Conservation (phyloP, 2,888 invertebrate species). For the Drosophila pseudotalamancana region DNA sequence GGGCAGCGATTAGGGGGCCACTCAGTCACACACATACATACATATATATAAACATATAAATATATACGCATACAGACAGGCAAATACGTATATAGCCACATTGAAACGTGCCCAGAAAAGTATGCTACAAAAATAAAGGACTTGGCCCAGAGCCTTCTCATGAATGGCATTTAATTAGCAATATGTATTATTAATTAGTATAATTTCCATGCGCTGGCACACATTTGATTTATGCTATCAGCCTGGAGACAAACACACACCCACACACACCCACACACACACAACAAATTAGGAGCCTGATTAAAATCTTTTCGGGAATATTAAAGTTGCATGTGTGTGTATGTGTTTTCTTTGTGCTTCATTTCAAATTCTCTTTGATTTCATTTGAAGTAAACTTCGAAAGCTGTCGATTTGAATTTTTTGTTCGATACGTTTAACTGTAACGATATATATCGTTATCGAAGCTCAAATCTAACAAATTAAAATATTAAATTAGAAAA, state of each 20-base stretch:
- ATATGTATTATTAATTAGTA: constrained; percentile 64
- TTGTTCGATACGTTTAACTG: too few relatives aligned
- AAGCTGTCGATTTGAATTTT: neutral
- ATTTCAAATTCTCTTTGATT: too few relatives aligned
- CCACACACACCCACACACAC: neutral
- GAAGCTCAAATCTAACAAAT: too few relatives aligned
- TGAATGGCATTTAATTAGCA: constrained; percentile 65
- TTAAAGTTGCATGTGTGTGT: neutral
- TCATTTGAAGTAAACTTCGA: too few relatives aligned
- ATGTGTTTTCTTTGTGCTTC: too few relatives aligned
- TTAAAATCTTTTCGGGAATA: constrained; percentile 5
- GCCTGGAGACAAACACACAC: neutral
- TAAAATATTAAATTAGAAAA: too few relatives aligned
- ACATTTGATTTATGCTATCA: constrained; percentile 55
- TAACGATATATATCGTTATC: too few relatives aligned
- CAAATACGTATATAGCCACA: neutral
- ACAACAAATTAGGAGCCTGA: neutral
- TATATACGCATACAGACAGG: neutral
- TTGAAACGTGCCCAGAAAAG: constrained; percentile 5
- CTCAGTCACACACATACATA: neutral
- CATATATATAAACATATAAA: neutral
- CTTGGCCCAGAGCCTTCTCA: constrained; percentile 12
- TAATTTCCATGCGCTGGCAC: constrained; percentile 43
- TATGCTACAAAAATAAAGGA: constrained; percentile 13
- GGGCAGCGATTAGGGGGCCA: constrained; percentile 40